A percentile compares a stretch with the other conserved stretches of the same genome.
These are phyloP conservation scores for Synergus laeviventris DNA, from an alignment of 2,888 invertebrate species.

Conservation along the genomic window DNA sequence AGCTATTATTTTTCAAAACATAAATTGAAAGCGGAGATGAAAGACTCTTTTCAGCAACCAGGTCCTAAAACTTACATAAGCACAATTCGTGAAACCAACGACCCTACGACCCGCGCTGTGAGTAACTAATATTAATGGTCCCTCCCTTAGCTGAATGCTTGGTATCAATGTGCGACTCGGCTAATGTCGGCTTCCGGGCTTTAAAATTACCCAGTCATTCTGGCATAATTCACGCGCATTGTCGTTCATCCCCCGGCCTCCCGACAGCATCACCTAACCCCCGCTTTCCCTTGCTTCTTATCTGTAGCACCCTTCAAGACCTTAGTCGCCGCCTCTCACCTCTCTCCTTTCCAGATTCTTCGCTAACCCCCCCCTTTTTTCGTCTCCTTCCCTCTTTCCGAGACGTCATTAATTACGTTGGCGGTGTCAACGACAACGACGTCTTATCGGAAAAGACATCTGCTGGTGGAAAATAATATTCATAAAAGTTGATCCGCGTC, in stretches of 20 bases:
- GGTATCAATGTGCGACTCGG: conserved; percentile 72
- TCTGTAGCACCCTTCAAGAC: conserved; percentile 34
- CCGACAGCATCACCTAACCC: conserved; percentile 31
- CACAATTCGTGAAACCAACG: conserved; percentile 48
- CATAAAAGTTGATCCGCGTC: conserved; percentile 70
- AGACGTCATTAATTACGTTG: conserved; percentile 73
- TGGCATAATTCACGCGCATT: conserved; percentile 74
- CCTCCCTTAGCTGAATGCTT: conserved; percentile 63
- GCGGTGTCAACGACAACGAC: conserved; percentile 64
- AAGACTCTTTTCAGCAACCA: background rate
- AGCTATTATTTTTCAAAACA: background rate
- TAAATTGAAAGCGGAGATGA: background rate
- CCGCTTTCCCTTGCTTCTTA: conserved; percentile 43
- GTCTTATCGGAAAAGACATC: conserved; percentile 75
- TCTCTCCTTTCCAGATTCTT: conserved; percentile 49
- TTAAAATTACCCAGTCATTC: conserved; percentile 75
- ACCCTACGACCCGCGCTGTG: conserved; percentile 51
- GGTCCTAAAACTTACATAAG: conserved; percentile 42
- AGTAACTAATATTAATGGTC: conserved; percentile 76
- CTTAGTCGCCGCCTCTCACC: conserved; percentile 27
- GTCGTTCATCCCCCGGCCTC: conserved; percentile 64
- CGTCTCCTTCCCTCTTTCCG: conserved; percentile 51
- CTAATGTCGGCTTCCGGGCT: conserved; percentile 74
- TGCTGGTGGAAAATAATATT: conserved; percentile 75
- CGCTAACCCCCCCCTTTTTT: conserved; percentile 30